A percentile compares a stretch with the other conserved stretches of the same genome.
phyloP scores from a whole-genome alignment of 2,113 vertebrate genomes.

The Anguilla japonica region DNA sequence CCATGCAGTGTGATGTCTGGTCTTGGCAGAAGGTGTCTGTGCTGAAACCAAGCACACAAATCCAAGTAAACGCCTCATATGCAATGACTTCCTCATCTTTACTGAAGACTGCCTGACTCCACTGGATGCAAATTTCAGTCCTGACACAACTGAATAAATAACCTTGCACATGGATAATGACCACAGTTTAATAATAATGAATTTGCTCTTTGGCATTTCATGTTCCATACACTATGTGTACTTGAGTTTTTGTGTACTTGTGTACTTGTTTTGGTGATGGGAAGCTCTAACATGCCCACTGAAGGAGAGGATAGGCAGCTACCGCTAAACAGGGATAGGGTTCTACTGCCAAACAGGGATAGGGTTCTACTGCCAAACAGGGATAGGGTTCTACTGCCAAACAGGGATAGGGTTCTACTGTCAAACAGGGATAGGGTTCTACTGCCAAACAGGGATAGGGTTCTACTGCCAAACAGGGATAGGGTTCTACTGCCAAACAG shows the following conservation, averaged over 20 bases:
- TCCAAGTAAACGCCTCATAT: not conserved
- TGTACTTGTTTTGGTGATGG: not conserved
- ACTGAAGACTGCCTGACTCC: not conserved
- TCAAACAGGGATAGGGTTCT: too few species aligned
- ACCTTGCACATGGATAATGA: not conserved
- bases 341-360: too few species aligned
- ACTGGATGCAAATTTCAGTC: not conserved
- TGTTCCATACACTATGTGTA: not conserved
- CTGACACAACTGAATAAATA: not conserved
- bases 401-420: too few species aligned
- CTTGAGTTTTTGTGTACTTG: too few species aligned
- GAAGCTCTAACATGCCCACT: not conserved
- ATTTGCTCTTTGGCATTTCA: not conserved
- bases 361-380: too few species aligned
- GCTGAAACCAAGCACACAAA: constrained; percentile 16
- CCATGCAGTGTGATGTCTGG: not conserved
- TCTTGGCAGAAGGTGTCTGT: not conserved
- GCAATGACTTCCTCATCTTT: constrained; percentile 2
- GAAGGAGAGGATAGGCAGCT: not conserved
- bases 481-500: too few species aligned
- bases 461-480: too few species aligned
- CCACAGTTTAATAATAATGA: not conserved
- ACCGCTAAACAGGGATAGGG: too few species aligned
- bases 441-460: too few species aligned
- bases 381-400: too few species aligned